phyloP scores from a whole-genome alignment of 2,888 invertebrate genomes.

The Leptinotarsa tumamoca region DNA sequence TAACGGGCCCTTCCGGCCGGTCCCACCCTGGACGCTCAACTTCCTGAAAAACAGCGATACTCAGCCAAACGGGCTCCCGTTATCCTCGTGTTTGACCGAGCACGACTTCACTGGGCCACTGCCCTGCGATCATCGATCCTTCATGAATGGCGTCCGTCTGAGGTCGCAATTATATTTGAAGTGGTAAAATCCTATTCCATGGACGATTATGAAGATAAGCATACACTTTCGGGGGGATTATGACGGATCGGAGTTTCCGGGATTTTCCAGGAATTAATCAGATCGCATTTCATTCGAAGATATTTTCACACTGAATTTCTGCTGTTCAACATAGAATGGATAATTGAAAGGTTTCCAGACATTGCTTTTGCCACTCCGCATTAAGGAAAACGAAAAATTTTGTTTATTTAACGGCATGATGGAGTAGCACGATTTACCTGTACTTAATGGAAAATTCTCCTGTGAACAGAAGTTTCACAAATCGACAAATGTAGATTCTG shows the following conservation, averaged over 20 bases:
- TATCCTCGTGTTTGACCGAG: constrained; percentile 5
- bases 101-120: constrained; percentile 21
- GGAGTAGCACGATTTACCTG: no score
- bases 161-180: constrained; percentile 24
- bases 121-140: constrained; percentile 29
- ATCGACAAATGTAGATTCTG: no score
- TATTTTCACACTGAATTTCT: not conserved
- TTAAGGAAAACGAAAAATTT: no score
- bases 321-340: no score
- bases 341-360: no score
- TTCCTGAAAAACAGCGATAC: constrained; percentile 8
- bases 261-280: not conserved
- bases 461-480: no score
- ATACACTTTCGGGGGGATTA: not conserved
- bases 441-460: no score
- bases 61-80: constrained; percentile 1
- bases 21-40: not conserved
- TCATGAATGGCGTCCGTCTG: constrained; percentile 29
- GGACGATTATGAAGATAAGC: not conserved
- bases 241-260: not conserved
- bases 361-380: no score
- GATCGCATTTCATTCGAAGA: not conserved
- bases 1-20: no score
- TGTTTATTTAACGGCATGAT: no score
- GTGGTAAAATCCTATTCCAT: constrained; percentile 13